Percentiles rank a stretch among this genome's conserved stretches.
phyloP scores from a whole-genome alignment of 2,888 invertebrate species.

The Erpobdella octoculata region DNA sequence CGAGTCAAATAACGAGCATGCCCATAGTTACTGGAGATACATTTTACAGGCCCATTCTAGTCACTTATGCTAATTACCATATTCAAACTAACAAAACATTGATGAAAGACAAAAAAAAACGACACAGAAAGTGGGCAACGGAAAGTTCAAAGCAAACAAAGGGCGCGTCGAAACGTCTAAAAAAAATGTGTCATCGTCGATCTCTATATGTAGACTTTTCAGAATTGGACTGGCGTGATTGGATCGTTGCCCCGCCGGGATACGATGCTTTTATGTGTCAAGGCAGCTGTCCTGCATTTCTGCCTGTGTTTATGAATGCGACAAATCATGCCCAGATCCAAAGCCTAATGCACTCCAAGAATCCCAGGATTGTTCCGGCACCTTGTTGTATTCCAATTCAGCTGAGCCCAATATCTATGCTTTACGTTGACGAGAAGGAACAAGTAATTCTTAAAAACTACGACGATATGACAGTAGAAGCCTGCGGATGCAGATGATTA shows the following conservation, averaged over 20 bases:
- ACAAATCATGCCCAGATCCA: conserved; percentile 95
- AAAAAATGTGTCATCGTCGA: conserved; percentile 67
- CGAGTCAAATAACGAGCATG: background rate
- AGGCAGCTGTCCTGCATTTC: conserved; percentile 88
- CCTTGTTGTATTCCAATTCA: conserved; percentile 95
- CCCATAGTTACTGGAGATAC: background rate
- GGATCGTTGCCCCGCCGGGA: conserved; percentile 94
- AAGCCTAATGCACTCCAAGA: conserved; percentile 36
- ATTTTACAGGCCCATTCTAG: conserved; percentile 19
- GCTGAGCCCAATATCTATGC: conserved; percentile 85
- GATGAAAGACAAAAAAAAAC: background rate
- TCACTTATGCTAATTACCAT: conserved; percentile 19
- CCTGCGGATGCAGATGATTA: conserved; percentile 99
- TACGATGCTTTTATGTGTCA: conserved; percentile 93
- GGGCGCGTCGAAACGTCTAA: background rate
- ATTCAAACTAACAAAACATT: background rate
- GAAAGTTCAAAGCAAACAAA: background rate
- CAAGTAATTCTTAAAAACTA: conserved; percentile 96
- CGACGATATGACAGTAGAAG: conserved; percentile 94
- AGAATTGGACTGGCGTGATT: conserved; percentile 95
- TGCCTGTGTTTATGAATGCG: conserved; percentile 87
- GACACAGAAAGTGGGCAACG: background rate
- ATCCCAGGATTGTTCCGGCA: conserved; percentile 76
- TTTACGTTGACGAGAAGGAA: conserved; percentile 86
- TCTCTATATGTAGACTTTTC: conserved; percentile 87